Evolutionary conservation across 2,888 invertebrate genomes (phyloP).

Genomic region (Leptothorax acervorum): DNA sequence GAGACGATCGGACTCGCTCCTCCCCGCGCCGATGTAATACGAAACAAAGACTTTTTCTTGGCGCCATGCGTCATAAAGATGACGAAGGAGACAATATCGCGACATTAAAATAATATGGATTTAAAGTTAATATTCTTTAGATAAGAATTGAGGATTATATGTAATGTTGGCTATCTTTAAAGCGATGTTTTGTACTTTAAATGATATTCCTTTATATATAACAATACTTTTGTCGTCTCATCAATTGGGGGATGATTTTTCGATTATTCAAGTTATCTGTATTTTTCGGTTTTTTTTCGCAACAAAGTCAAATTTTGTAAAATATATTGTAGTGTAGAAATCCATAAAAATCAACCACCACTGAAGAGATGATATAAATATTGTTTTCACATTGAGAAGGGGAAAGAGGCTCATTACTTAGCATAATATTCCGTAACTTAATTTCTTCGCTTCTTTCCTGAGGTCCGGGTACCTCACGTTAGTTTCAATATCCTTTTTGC

Average conservation of each 20-base stretch:
- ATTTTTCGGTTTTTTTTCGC: neutral
- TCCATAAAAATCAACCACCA: neutral
- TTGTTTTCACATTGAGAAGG: conserved; percentile 22
- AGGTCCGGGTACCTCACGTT: conserved; percentile 14
- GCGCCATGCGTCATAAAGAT: conserved; percentile 12
- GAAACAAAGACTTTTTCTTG: conserved; percentile 6
- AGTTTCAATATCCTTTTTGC: conserved; percentile 31
- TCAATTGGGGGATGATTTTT: neutral
- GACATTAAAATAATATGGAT: neutral
- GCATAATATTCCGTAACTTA: conserved; percentile 36
- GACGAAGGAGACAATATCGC: neutral
- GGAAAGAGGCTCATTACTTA: conserved; percentile 1
- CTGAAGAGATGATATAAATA: conserved; percentile 1
- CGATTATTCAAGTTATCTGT: neutral
- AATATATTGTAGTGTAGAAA: neutral
- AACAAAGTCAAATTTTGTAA: conserved; percentile 13
- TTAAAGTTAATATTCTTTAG: neutral
- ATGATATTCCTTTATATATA: neutral
- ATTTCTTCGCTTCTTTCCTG: conserved; percentile 18
- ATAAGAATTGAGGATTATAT: neutral
- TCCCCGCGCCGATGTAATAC: conserved; percentile 1
- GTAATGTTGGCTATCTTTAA: neutral
- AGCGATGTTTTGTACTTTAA: neutral
- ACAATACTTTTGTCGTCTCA: neutral
- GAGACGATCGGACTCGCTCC: conserved; percentile 13